These are phyloP conservation scores for Ophion ventricosus DNA, from an alignment of 2,888 invertebrate species.

Conservation along the genomic window DNA sequence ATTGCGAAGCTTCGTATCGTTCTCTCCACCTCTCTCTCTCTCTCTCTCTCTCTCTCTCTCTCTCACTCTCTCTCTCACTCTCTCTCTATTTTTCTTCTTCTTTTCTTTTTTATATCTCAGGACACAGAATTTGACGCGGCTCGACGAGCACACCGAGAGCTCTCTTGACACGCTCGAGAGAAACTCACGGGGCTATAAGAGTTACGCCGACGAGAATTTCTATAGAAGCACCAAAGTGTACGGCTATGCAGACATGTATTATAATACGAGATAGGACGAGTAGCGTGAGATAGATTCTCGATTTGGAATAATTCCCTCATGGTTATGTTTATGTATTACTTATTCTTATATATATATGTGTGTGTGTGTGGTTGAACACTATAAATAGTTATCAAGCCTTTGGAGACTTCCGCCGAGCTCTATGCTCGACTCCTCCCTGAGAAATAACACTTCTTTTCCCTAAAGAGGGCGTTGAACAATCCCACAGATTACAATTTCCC, in stretches of 20 bases:
- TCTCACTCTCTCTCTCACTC: background rate
- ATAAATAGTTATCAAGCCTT: constrained; percentile 36
- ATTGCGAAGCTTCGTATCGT: background rate
- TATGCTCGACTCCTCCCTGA: constrained; percentile 14
- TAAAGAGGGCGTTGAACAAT: constrained; percentile 22
- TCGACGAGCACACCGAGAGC: constrained; percentile 64
- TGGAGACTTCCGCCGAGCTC: constrained; percentile 46
- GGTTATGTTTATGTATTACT: constrained; percentile 22
- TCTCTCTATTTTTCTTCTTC: constrained; percentile 5
- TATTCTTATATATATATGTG: background rate
- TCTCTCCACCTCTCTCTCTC: background rate
- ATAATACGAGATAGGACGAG: constrained; percentile 27
- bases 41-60: background rate
- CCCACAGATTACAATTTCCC: constrained; percentile 25
- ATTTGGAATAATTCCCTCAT: constrained; percentile 56
- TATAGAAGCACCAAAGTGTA: constrained; percentile 31
- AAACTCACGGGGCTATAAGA: constrained; percentile 30
- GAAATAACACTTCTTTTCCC: constrained; percentile 20
- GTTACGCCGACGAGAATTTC: constrained; percentile 24
- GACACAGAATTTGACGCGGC: constrained; percentile 60
- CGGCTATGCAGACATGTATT: constrained; percentile 5
- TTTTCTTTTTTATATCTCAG: constrained; percentile 18
- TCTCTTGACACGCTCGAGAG: constrained; percentile 65
- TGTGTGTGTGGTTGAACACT: background rate
- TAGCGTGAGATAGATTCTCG: constrained; percentile 66